Conservation (phyloP, 1,140 invertebrate genomes). For the Brachystomella parvula region DNA sequence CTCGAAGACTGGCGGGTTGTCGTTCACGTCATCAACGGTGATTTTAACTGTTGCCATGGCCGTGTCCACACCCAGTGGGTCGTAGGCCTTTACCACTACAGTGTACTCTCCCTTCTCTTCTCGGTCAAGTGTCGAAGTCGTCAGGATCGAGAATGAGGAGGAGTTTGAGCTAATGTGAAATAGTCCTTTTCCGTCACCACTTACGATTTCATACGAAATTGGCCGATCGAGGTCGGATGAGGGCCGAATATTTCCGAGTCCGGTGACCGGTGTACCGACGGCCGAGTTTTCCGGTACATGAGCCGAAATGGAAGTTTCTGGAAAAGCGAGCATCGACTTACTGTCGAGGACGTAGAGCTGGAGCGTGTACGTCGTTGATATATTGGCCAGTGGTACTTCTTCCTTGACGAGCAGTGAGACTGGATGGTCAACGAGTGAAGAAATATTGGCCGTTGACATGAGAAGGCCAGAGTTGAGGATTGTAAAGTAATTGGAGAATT, state of each 20-base stretch:
- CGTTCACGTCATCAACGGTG: conserved; percentile 69
- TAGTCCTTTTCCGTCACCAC: conserved; percentile 58
- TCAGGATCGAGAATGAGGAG: conserved; percentile 57
- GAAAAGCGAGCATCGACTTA: conserved; percentile 66
- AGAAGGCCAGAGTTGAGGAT: conserved; percentile 77
- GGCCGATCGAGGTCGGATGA: conserved; percentile 49
- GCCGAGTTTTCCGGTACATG: conserved; percentile 64
- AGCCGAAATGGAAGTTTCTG: conserved; percentile 55
- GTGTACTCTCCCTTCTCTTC: conserved; percentile 57
- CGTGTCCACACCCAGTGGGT: conserved; percentile 62
- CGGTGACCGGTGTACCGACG: conserved; percentile 57
- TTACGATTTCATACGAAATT: conserved; percentile 66
- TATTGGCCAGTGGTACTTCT: conserved; percentile 57
- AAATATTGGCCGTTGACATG: conserved; percentile 77
- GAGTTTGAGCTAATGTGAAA: conserved; percentile 60
- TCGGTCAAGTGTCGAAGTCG: conserved; percentile 61
- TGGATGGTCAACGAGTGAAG: conserved; percentile 66
- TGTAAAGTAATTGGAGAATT: conserved; percentile 72
- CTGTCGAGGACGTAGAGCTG: conserved; percentile 74
- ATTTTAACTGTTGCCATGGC: conserved; percentile 63
- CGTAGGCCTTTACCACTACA: conserved; percentile 64
- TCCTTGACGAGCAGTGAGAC: conserved; percentile 71
- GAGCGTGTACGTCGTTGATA: conserved; percentile 66
- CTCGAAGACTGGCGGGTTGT: conserved; percentile 22
- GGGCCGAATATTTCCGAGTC: conserved; percentile 45